Evolutionary conservation across 1,140 invertebrate species (phyloP).

Genomic region (Pseudomyrmex dendroicus): DNA sequence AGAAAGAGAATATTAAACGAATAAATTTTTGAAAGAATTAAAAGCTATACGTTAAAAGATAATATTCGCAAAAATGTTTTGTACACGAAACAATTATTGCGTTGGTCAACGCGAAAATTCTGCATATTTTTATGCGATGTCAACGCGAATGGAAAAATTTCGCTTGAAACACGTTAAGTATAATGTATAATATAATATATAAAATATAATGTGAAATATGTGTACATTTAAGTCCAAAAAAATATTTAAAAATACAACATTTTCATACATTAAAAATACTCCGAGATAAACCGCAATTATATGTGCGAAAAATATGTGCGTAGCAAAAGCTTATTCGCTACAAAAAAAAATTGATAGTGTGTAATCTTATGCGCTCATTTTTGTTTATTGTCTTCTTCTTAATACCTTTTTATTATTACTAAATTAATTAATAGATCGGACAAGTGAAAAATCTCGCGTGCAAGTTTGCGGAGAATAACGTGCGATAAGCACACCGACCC

Average conservation of each 20-base stretch:
- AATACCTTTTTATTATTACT: conserved; percentile 47
- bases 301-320: background rate
- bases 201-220: background rate
- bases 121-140: conserved; percentile 35
- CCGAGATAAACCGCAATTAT: no score
- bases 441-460: conserved; percentile 35
- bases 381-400: background rate
- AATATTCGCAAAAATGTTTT: conserved; percentile 45
- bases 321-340: no score
- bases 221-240: no score
- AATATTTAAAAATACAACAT: no score
- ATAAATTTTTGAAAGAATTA: conserved; percentile 20
- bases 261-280: no score
- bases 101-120: conserved; percentile 4
- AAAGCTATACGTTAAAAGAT: conserved; percentile 24
- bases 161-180: conserved; percentile 15
- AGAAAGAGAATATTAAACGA: background rate
- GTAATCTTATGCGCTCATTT: background rate
- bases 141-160: conserved; percentile 6
- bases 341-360: background rate
- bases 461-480: conserved; percentile 25
- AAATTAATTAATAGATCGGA: conserved; percentile 49
- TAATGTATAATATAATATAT: background rate
- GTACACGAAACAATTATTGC: conserved; percentile 32
- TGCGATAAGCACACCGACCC: conserved; percentile 55